These are phyloP conservation scores for Iselma pallidipennis DNA, from an alignment of 2,888 invertebrate genomes.

Conservation along the genomic window DNA sequence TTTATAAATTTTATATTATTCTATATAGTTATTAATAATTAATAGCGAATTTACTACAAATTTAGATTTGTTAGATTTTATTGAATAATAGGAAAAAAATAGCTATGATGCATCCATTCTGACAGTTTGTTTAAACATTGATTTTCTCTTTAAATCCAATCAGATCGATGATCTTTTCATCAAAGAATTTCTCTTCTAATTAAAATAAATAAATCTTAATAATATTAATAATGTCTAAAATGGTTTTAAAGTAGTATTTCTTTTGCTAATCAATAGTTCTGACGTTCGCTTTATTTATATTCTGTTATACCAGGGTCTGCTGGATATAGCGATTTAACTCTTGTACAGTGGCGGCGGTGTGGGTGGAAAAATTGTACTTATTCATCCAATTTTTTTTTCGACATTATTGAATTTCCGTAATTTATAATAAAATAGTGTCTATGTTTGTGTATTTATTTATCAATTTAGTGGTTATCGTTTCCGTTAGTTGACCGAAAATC, in stretches of 20 bases:
- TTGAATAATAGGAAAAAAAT: conserved; percentile 28
- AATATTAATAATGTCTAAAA: not conserved
- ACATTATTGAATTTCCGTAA: not conserved
- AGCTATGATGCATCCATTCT: conserved; percentile 17
- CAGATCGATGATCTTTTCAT: not conserved
- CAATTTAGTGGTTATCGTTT: not conserved
- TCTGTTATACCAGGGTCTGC: conserved; percentile 43
- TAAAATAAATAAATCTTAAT: not conserved
- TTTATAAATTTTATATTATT: not conserved
- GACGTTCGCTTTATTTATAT: conserved; percentile 51
- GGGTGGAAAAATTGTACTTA: too few species aligned
- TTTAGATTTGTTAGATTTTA: conserved; percentile 12
- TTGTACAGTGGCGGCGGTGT: conserved; percentile 28
- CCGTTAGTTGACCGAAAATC: not conserved
- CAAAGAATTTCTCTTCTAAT: not conserved
- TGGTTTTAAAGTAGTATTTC: conserved; percentile 18
- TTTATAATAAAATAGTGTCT: conserved; percentile 8
- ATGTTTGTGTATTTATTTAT: not conserved
- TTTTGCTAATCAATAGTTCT: conserved; percentile 49
- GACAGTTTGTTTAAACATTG: conserved; percentile 28
- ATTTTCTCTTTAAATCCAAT: conserved; percentile 15
- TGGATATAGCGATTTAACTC: conserved; percentile 29
- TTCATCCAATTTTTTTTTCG: not conserved
- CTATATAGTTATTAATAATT: not conserved
- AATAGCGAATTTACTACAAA: not conserved